phyloP scores from a whole-genome alignment of 53 echinoderm and acorn worm genomes.

The Paelopatides confundens region DNA sequence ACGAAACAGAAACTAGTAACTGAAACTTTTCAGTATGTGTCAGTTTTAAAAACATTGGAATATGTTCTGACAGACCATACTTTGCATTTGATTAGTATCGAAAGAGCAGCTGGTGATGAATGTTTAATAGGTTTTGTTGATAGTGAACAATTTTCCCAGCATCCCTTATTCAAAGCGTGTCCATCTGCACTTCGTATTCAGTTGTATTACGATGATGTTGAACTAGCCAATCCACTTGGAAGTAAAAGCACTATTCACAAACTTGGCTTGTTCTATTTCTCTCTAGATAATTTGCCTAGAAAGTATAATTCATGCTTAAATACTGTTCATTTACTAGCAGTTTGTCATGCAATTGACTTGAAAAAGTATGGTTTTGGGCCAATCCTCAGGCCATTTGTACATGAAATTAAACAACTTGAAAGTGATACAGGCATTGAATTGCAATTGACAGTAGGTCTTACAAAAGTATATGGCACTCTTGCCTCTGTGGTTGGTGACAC shows the following conservation, averaged over 20 bases:
- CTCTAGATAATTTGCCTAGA: conserved; percentile 65
- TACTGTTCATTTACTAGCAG: conserved; percentile 59
- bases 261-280: conserved; percentile 61
- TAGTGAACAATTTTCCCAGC: too few species aligned
- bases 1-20: too few species aligned
- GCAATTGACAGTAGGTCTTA: not conserved
- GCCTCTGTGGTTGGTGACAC: conserved; percentile 60
- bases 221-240: conserved; percentile 65
- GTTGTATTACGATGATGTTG: conserved; percentile 71
- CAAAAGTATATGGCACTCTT: conserved; percentile 22
- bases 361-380: conserved; percentile 71
- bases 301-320: conserved; percentile 57
- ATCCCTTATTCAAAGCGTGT: too few species aligned
- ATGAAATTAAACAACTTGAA: conserved; percentile 69
- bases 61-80: too few species aligned
- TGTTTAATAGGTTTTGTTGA: too few species aligned
- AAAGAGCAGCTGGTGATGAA: too few species aligned
- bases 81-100: too few species aligned
- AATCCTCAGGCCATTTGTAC: conserved; percentile 53
- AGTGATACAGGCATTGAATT: conserved; percentile 47
- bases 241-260: conserved; percentile 59
- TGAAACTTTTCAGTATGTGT: too few species aligned
- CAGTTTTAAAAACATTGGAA: too few species aligned
- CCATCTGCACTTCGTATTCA: conserved; percentile 55
- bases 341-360: conserved; percentile 48